These are phyloP conservation scores for Kryphioiulus occultus DNA, from an alignment of 2,888 invertebrate genomes.

Conservation along the genomic window DNA sequence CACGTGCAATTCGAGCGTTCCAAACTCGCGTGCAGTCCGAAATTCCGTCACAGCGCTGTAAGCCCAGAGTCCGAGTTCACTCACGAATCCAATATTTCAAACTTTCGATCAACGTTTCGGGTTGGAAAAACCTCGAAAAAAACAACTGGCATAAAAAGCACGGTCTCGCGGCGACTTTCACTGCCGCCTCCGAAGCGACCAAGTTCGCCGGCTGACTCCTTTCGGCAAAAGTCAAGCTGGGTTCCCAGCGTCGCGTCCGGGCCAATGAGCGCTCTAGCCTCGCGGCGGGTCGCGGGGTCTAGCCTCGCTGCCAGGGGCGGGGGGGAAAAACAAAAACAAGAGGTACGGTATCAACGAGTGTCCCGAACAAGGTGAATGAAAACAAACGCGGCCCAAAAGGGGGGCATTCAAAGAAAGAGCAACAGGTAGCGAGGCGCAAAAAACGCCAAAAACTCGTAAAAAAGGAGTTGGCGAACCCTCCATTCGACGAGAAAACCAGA, in stretches of 20 bases:
- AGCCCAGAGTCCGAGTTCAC: too few relatives aligned
- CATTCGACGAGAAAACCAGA: neutral
- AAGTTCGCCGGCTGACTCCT: slow-evolving; percentile 10
- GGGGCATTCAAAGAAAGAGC: slow-evolving; percentile 29
- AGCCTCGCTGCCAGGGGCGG: neutral
- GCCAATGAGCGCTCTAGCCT: neutral
- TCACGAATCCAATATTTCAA: too few relatives aligned
- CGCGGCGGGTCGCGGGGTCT: neutral
- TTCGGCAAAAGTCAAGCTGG: neutral
- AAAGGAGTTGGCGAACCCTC: slow-evolving; percentile 1
- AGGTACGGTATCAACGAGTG: slow-evolving; percentile 31
- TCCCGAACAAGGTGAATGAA: slow-evolving; percentile 15
- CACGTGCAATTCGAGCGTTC: too few relatives aligned
- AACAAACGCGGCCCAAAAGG: slow-evolving; percentile 15
- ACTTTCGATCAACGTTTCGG: neutral
- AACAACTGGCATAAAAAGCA: neutral
- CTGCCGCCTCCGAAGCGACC: neutral
- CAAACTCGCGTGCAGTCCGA: too few relatives aligned
- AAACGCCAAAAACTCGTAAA: slow-evolving; percentile 18
- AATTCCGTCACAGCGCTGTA: too few relatives aligned
- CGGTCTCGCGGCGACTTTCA: neutral
- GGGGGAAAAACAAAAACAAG: neutral
- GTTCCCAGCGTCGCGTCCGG: neutral
- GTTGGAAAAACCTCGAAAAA: neutral
- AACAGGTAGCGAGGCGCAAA: neutral